Base-by-base conservation (phyloP, 2,113 vertebrate species). In the Lates calcarifer region DNA sequence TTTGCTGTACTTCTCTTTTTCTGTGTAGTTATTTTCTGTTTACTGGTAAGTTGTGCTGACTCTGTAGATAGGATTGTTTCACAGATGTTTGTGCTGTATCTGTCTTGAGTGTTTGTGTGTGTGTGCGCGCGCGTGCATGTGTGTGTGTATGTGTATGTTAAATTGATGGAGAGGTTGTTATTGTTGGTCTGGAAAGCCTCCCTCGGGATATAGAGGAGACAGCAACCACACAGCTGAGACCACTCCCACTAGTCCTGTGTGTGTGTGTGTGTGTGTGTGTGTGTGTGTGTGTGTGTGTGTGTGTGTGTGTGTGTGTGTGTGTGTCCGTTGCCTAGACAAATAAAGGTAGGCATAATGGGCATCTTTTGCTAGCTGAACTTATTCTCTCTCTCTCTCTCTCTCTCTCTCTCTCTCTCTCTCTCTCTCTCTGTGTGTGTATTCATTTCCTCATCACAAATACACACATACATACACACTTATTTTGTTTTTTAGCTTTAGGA, bases 151-250 rank as follows among this genome's bases (percentile, higher is more conserved):
- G 43, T 69, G 57, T 60, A 31, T 83, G 56, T 85, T 67, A 63
- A 77, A 89, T 75, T 80, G 87, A 90, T 88, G 81, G 80, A 81
- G 83, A 69, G 80, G 81, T 89, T 91, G 90, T 93, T 90, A 78
- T 90, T 90, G 87, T 90, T 78, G 84, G 86, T 91, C 73, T 82
- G 79, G 77, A 87, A 77, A 84, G 35, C 39, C 45, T 88, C 91
- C 90, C 87, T 71, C 5, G 70, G 74, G 91, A 88, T 82, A 56
- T 45, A 81, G 74, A 75, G 72, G 77, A 84, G 89, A 87, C 79
- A 43, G 83, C 79, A 86, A 65, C 58, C 81, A 72, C 82, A 90
- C 92, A 93, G 90, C 91, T 92, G 88, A 89, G 89, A 88, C 87
- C 90, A 82, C 86, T 88, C 89, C 90, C 84, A 69, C 68, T 76